A percentile compares a stretch with the other conserved stretches of the same genome.
Evolutionary conservation across 2,888 invertebrate genomes (phyloP).

Genomic region (Drosophila greeni): DNA sequence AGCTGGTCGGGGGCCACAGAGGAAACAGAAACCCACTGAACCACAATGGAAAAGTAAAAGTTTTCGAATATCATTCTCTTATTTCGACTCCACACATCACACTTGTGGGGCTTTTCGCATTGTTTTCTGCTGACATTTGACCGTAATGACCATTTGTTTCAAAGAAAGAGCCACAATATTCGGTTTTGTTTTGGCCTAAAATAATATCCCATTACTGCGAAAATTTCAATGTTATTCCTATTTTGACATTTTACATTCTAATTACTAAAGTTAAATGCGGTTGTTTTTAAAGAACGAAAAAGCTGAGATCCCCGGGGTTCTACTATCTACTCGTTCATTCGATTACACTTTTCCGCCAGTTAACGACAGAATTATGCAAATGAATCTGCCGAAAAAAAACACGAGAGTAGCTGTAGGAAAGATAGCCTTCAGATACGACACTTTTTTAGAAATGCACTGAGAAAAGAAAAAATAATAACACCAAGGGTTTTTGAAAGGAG

Average conservation of each 20-base stretch:
- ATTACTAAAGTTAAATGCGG: conserved; percentile 5
- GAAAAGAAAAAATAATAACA: background rate
- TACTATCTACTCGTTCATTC: conserved; percentile 65
- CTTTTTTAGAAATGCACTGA: background rate
- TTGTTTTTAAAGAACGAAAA: background rate
- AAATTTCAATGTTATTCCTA: background rate
- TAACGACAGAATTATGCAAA: conserved; percentile 70
- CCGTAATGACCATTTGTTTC: conserved; percentile 12
- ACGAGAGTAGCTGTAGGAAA: conserved; percentile 42
- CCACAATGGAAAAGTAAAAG: conserved; percentile 47
- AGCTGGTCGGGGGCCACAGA: no score
- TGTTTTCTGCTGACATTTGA: conserved; percentile 1
- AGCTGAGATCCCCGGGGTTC: conserved; percentile 11
- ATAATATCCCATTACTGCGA: background rate
- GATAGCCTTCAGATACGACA: conserved; percentile 12
- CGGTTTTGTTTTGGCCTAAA: background rate
- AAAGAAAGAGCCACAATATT: background rate
- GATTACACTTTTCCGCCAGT: conserved; percentile 74
- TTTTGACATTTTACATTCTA: conserved; percentile 10
- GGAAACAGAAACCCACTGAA: conserved; percentile 39
- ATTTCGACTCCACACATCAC: conserved; percentile 1
- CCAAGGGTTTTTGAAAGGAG: no score
- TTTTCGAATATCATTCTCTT: conserved; percentile 16
- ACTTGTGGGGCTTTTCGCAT: conserved; percentile 13
- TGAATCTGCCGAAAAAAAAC: conserved; percentile 44